Base-by-base conservation (phyloP, 2,888 invertebrate species). In the Drosophila yooni region DNA sequence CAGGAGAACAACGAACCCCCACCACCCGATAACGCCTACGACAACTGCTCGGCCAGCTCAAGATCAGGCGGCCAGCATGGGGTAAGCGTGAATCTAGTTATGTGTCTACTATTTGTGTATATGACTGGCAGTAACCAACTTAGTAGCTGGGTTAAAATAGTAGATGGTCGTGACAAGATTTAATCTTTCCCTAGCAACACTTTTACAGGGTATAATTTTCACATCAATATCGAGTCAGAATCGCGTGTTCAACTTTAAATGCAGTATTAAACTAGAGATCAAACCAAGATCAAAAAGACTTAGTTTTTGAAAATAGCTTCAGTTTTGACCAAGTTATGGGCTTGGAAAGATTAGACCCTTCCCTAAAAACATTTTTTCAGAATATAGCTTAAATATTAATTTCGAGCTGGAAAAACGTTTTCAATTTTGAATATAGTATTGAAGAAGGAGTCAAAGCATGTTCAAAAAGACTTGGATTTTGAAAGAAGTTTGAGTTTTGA, bases 1-100 rank as follows among this genome's bases (percentile, higher is more conserved):
- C 82, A 87, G 36, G 94, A 94, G 72, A 92, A 67, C 2, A 69
- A 51, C n/a, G 89, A 88, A 13, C 76, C 81, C 0, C 43, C 70
- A 10, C 72, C 68, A 0, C 68, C 59, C 40, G 89, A 86, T 21
- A 27, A 63, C 31, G 70, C 56, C 70, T 90, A 88, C 3, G 90
- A 88, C 40, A 72, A 64, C 53, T 60, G 77, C 52, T 72, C 74
- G 1, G 64, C 70, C 10, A 57, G 75, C 15, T 60, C 83, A 1
- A 70, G 74, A 10, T 51, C 74, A 4, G 88, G 71, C 33, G 73
- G 77, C 10, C 83, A 81, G 18, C 74, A 79, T 33, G 67, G 77
- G 73, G 87, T 87, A 29, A 87, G 87, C 79, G 31, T 7, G 25
- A 25, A 29, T 21, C 4, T 40, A 8, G 31, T 36, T 40, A 21